Percentiles rank a stretch among this genome's conserved stretches.
Evolutionary conservation across 2,113 vertebrate species (phyloP).

Genomic region (Ariopsis seemanni): DNA sequence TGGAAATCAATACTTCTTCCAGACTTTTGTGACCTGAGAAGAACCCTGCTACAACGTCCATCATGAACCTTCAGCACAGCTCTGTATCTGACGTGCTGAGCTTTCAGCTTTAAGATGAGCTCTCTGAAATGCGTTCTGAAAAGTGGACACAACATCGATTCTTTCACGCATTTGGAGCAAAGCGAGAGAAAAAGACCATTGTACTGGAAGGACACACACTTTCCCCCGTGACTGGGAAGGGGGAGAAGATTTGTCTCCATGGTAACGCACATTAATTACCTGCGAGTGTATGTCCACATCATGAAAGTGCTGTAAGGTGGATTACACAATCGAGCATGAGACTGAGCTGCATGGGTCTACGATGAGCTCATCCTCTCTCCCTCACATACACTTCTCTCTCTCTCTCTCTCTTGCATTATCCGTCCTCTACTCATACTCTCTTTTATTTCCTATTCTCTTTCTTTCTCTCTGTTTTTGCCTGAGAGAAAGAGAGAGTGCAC

Average conservation of each 20-base stretch:
- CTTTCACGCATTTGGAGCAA: background rate
- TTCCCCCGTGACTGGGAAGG: slow-evolving; percentile 8
- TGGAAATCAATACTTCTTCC: background rate
- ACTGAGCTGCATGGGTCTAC: slow-evolving; percentile 43
- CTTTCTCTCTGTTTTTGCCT: slow-evolving; percentile 50
- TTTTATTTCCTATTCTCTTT: slow-evolving; percentile 28
- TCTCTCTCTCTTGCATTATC: background rate
- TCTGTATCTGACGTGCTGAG: background rate
- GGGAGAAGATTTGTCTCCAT: slow-evolving; percentile 40
- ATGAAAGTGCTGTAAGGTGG: slow-evolving; percentile 47
- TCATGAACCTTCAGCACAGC: background rate
- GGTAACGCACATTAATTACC: slow-evolving; percentile 53
- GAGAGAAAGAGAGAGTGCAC: slow-evolving; percentile 56
- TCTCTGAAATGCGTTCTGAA: background rate
- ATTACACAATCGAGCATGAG: slow-evolving; percentile 47
- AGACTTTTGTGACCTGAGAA: background rate
- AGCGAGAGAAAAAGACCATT: slow-evolving; percentile 8
- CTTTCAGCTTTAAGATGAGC: background rate
- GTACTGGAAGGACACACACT: slow-evolving; percentile 29
- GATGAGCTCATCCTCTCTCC: slow-evolving; percentile 46
- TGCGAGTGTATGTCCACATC: slow-evolving; percentile 37
- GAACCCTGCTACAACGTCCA: background rate
- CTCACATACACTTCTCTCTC: slow-evolving; percentile 24
- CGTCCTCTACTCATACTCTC: slow-evolving; percentile 19
- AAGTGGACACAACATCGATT: background rate